A percentile compares a stretch with the other conserved stretches of the same genome.
These are phyloP conservation scores for Galleria mellonella DNA, from an alignment of 1,140 invertebrate species.

Conservation along the genomic window DNA sequence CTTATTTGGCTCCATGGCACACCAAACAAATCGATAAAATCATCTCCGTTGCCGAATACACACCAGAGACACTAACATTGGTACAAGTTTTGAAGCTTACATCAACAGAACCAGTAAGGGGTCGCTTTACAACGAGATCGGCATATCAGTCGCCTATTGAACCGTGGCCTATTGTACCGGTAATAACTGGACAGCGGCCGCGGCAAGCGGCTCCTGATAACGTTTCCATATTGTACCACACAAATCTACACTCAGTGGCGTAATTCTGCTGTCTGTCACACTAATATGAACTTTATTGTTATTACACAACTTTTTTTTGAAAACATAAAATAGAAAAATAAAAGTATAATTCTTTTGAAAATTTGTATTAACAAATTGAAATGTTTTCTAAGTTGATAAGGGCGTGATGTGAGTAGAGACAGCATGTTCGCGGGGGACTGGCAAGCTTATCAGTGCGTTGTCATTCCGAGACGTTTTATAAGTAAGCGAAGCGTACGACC, in stretches of 20 bases:
- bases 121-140: slow-evolving; percentile 49
- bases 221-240: slow-evolving; percentile 32
- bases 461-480: slow-evolving; percentile 64
- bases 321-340: neutral
- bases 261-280: neutral
- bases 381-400: neutral
- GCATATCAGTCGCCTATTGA: slow-evolving; percentile 68
- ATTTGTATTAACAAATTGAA: neutral
- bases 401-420: neutral
- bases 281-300: slow-evolving; percentile 12
- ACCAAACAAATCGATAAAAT: too few species aligned
- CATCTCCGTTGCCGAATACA: too few species aligned
- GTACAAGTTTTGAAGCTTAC: slow-evolving; percentile 7
- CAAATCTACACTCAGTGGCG: slow-evolving; percentile 1
- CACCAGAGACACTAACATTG: too few species aligned
- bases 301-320: neutral
- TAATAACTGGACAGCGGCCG: slow-evolving; percentile 63
- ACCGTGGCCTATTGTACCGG: slow-evolving; percentile 60
- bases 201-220: slow-evolving; percentile 62
- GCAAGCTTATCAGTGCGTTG: slow-evolving; percentile 56
- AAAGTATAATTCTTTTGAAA: neutral
- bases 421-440: slow-evolving; percentile 59
- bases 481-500: slow-evolving; percentile 42
- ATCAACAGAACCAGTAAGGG: slow-evolving; percentile 36
- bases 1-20: too few species aligned